Evolutionary conservation across 2,797 vertebrate genomes (phyloP).

Genomic region (Pantherophis vulpinus): DNA sequence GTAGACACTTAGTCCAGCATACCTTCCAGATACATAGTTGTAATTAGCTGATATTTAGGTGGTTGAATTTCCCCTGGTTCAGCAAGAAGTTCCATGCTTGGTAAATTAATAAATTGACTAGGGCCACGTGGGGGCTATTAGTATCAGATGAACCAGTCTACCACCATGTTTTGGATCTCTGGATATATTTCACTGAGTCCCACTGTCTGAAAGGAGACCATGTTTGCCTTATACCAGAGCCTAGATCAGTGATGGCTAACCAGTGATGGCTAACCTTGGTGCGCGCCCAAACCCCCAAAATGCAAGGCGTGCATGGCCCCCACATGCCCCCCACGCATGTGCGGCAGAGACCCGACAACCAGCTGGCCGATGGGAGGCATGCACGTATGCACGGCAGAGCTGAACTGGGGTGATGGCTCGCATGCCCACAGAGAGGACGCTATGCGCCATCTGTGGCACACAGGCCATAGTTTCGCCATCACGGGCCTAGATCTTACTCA

Average conservation of each 20-base stretch:
- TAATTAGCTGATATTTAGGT: background rate
- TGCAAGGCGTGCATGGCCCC: no score
- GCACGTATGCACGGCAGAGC: no score
- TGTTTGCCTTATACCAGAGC: background rate
- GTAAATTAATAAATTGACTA: background rate
- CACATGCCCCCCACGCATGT: no score
- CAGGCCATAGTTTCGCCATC: no score
- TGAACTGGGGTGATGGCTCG: no score
- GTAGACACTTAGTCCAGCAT: background rate
- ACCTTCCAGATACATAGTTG: background rate
- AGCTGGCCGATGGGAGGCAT: no score
- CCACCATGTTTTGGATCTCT: background rate
- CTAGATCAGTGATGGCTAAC: background rate
- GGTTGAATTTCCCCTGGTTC: background rate
- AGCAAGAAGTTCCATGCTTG: background rate
- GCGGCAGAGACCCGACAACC: no score
- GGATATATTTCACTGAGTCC: background rate
- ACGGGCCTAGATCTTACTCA: background rate
- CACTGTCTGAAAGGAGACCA: background rate
- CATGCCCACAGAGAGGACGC: no score
- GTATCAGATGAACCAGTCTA: background rate
- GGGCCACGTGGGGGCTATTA: background rate
- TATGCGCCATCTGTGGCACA: no score
- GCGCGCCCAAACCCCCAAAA: no score
- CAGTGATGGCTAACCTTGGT: background rate